Base-by-base conservation (phyloP, 2,888 invertebrate genomes). In the Pantelozetes paolii region DNA sequence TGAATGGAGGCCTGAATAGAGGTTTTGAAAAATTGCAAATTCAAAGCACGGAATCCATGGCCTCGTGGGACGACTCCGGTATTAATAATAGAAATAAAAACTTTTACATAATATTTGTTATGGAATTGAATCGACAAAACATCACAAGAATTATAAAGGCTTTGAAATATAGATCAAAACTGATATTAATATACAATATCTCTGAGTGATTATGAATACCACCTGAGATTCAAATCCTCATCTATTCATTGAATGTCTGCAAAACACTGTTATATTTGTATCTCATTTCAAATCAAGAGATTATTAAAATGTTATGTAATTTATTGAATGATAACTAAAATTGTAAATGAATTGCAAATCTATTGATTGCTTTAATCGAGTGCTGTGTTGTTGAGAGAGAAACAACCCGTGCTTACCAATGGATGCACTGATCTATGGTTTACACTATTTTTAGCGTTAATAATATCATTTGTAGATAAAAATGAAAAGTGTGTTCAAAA, bases 81-180 rank as follows among this genome's bases (percentile, higher is more conserved):
- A 64, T 36, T 64, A 36, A 64, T 64, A 64, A 64, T 40, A 64
- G 64, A 64, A 64, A 64, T 64, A 64, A 64, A 64, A 64, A 32
- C 20, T 64, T 36, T 20, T 64, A 64, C 36, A 59, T 20, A 45
- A 45, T 18, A 45, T 15, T 15, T 59, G 20, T 30, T 30, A 59
- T 28, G 30, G 13, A 59, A 26, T 59, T 59, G 26, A 59, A 59
- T 50, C 15, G 20, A 5, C 5, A 50, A 50, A 50, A 20, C 50
- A 50, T 23, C 50, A 23, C n/a, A 50, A 50, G 20, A 50, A 50
- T 50, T 20, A 50, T 23, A 20, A 50, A 2, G 50, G 23, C 13
- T 50, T 50, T 50, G 2, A 50, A 15, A 50, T n/a, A 8, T 50
- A 50, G 20, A 20, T 20, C 20, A 50, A 3, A 20, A n/a, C 11